Conservation (phyloP, 2,113 vertebrate species). For the Ibidorhyncha struthersii region DNA sequence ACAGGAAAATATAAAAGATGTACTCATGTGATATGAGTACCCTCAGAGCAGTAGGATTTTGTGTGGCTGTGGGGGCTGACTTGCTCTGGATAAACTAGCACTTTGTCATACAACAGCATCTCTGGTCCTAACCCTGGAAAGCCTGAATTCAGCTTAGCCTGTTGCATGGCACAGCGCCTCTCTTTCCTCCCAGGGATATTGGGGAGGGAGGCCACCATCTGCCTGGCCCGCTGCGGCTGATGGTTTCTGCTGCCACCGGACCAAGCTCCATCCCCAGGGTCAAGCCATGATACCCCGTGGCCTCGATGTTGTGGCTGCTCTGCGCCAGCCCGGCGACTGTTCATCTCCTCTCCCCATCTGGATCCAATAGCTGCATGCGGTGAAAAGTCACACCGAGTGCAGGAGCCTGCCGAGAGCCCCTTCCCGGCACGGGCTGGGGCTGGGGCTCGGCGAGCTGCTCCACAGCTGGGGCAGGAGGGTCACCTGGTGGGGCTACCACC, state of each 20-base stretch:
- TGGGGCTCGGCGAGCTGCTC: background rate
- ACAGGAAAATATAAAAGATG: background rate
- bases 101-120: background rate
- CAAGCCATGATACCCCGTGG: background rate
- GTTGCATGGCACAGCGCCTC: background rate
- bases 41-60: background rate
- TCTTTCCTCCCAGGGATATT: background rate
- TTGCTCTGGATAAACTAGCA: background rate
- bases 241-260: background rate
- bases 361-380: background rate
- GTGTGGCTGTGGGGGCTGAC: background rate
- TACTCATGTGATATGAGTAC: background rate
- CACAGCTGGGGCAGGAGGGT: background rate
- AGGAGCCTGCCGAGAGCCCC: background rate
- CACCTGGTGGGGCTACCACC: background rate
- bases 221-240: rapidly evolving
- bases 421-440: background rate
- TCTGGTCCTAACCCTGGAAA: background rate
- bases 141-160: background rate
- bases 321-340: rapidly evolving
- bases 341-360: background rate
- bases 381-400: background rate
- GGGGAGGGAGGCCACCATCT: background rate
- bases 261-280: background rate
- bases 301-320: background rate